Evolutionary conservation across 1,140 invertebrate genomes (phyloP).

Genomic region (Anastatus disparis): DNA sequence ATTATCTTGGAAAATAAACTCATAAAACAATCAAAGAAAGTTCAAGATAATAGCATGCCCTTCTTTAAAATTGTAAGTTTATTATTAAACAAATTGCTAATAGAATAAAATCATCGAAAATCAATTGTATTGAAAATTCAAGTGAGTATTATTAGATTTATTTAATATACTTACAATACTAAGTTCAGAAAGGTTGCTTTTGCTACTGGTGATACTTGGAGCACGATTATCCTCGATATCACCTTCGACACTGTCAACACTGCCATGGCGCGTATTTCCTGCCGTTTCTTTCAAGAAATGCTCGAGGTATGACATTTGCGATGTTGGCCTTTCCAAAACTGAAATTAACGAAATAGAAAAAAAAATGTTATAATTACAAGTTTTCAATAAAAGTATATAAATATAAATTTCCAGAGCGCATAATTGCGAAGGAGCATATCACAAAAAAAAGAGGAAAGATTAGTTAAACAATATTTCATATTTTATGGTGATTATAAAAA

Average conservation of each 20-base stretch:
- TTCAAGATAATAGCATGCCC: too few relatives aligned
- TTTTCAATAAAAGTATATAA: too few relatives aligned
- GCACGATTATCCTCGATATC: conserved; percentile 82
- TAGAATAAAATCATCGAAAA: too few relatives aligned
- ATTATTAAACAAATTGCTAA: too few relatives aligned
- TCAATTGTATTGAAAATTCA: too few relatives aligned
- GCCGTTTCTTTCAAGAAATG: conserved; percentile 86
- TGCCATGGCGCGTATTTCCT: conserved; percentile 68
- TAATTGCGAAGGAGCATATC: background rate
- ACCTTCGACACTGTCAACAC: conserved; percentile 79
- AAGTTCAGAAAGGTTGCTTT: conserved; percentile 84
- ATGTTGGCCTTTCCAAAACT: conserved; percentile 87
- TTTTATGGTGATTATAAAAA: background rate
- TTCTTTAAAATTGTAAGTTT: too few relatives aligned
- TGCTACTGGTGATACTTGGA: conserved; percentile 82
- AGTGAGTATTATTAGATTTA: too few relatives aligned
- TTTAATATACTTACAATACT: conserved; percentile 81
- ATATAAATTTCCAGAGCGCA: too few relatives aligned
- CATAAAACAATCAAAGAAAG: too few relatives aligned
- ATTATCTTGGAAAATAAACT: too few relatives aligned
- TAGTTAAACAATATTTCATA: conserved; percentile 28
- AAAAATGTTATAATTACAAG: too few relatives aligned
- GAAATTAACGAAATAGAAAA: conserved; percentile 53
- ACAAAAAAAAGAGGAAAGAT: too few relatives aligned
- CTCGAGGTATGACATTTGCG: conserved; percentile 89